Base-by-base conservation (phyloP, 2,113 vertebrate species). In the Phylloscopus trochilus region DNA sequence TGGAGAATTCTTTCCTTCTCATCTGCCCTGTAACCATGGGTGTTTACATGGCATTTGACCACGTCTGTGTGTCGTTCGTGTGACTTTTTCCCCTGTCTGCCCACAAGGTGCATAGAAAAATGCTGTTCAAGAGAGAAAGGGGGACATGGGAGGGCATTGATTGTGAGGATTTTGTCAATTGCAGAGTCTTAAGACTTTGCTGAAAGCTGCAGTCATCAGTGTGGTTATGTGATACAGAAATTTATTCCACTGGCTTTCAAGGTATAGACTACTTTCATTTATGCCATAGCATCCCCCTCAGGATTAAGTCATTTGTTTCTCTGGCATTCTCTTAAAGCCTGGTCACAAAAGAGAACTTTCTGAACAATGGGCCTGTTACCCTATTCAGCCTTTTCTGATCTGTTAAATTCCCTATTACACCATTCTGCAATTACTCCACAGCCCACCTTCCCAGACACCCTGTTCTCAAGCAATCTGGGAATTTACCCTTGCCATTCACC, bases 281-380 rank as follows among this genome's bases (percentile, higher is more conserved):
- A 63, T 15, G 11, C 83, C 63, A 75, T 43, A 86, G 82, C 64
- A 87, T 62, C 79, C 68, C 95, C 78, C 83, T 47, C 64, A 95
- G 89, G 92, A 92, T 97, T 97, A 94, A 96, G 77, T 96, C 83
- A 96, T 95, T 97, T 97, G 83, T 96, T 93, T 89, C 96, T 93
- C 82, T 94, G 81, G 90, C 83, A 51, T 97, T 91, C 62, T 85
- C 93, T 90, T 77, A 73, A 96, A 89, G 90, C 24, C 69, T 95
- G 91, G 87, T 77, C 85, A 93, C 93, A 95, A 96, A 96, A 93
- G 94, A 94, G 74, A 92, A 85, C 75, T 92, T 95, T 84, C 28
- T 92, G 87, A 97, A 95, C 96, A 96, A 96, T 93, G 72, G 84
- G 31, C 73, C 86, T 88, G 81, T 93, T 94, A 92, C 93, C 68